Base-by-base conservation (phyloP, 2,888 invertebrate species). In the Latrodectus elegans region DNA sequence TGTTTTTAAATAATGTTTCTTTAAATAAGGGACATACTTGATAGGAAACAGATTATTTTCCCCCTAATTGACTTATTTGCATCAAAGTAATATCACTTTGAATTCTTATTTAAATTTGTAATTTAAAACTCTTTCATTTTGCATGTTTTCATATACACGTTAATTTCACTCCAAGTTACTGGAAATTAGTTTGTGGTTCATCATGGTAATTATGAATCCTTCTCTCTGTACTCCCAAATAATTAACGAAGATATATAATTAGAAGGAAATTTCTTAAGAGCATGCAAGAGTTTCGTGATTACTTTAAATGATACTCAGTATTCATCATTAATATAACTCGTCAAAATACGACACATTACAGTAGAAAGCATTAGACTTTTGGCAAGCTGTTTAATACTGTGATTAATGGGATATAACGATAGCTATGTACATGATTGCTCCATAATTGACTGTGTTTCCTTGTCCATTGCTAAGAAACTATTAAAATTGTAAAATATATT, bases 361-460 rank as follows among this genome's bases (percentile, higher is more conserved):
- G 38, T 10, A 60, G 60, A 15, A 4, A 60, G n/a, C n/a, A 60
- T 10, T 11, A 12, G n/a, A 6, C 12, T 8, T 65, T 76, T 64
- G 17, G n/a, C 38, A 10, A 55, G 9, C 38, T 64, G 53, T 11
- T 60, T 64, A 26, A 65, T 49, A n/a, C 26, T n/a, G 17, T 17
- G 51, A 60, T 76, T 76, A 76, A 76, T 76, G 64, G 65, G 64
- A 12, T n/a, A 76, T 65, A 76, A 76, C 64, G 9, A 64, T 65
- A 65, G n/a, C 65, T 49, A 65, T 65, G 60, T 76, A 49, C n/a
- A 76, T 76, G 60, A 38, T 64, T 51, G 12, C 8, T 15, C 64
- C 49, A 38, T 38, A 38, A 38, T 38, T 76, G 64, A 76, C 51
- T 49, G 76, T 9, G 22, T 51, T 64, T 76, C 51, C 15, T 17